Base-by-base conservation (phyloP, 2,797 vertebrate genomes). In the Sebastes steindachneri region DNA sequence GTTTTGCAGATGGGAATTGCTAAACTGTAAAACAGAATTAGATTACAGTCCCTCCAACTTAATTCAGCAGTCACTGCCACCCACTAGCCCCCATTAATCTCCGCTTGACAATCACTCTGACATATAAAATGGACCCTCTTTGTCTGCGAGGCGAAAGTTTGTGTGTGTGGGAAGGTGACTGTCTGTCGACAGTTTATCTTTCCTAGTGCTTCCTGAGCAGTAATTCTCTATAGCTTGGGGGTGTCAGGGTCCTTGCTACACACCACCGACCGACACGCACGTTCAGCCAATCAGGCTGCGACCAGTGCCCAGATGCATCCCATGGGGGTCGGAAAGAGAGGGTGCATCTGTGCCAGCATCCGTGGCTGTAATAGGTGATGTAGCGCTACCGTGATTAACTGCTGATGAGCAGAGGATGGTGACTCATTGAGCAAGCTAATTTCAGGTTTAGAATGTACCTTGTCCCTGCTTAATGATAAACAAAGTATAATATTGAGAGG, bases 341-440 rank as follows among this genome's bases (percentile, higher is more conserved):
- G 33, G 23, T 75, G 82, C 77, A 79, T 93, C 82, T 91, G 62
- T 64, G 78, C 28, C 80, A 82, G 81, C 85, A 89, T 93, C 83
- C 89, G 51, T 88, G 88, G 86, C 29, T 83, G 79, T 92, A 93
- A 90, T 89, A 86, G 85, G 82, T 89, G 73, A 85, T 90, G 78
- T 68, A 53, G 85, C 26, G 17, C 86, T 73, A 77, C 88, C 73
- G 72, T 77, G 83, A 93, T 93, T 89, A 92, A 87, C 62, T 75
- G 80, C 65, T 82, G 71, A 89, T 73, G 77, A 77, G 67, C 58
- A 82, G 64, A 80, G 67, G 86, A 78, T 82, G 86, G 82, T 93
- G 94, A 93, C 69, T 93, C 92, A 93, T 84, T 62, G 78, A 51
- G 75, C 33, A 51, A 57, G 81, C 86, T 92, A 87, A 92, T 94